Evolutionary conservation across 2,113 vertebrate species (phyloP).

Genomic region (Leucoraja erinaceus): DNA sequence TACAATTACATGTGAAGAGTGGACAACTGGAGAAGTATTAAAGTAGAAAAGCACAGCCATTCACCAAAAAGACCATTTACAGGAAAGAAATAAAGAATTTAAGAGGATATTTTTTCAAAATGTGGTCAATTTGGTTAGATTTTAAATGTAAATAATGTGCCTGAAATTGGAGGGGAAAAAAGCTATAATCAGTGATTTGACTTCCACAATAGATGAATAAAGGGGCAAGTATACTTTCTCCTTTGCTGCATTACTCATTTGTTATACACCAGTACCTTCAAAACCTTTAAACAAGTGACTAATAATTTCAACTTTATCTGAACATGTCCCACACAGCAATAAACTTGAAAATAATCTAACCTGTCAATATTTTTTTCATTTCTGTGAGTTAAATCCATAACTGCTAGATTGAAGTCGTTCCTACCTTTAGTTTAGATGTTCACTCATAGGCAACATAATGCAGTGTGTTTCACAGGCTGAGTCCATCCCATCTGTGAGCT

Average conservation of each 20-base stretch:
- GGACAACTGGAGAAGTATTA: neutral
- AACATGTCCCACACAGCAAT: neutral
- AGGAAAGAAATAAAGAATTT: neutral
- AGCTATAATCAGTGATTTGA: neutral
- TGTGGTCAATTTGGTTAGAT: neutral
- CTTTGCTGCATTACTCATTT: neutral
- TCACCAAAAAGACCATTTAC: neutral
- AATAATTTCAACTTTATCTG: neutral
- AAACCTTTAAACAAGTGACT: neutral
- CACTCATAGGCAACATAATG: neutral
- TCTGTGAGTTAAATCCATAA: neutral
- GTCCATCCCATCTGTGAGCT: constrained; percentile 7
- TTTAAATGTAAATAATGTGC: neutral
- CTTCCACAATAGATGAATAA: neutral
- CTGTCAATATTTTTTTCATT: neutral
- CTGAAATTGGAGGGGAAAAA: neutral
- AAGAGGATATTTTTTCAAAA: neutral
- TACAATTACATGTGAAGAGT: neutral
- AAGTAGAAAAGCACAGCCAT: neutral
- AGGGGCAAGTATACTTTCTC: neutral
- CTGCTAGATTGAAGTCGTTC: neutral
- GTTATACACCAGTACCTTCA: neutral
- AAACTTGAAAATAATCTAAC: neutral
- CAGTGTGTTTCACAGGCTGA: constrained; percentile 13
- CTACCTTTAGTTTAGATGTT: neutral